A percentile compares a stretch with the other conserved stretches of the same genome.
Conservation (phyloP, 2,113 vertebrate species). For the Bufo gargarizans region DNA sequence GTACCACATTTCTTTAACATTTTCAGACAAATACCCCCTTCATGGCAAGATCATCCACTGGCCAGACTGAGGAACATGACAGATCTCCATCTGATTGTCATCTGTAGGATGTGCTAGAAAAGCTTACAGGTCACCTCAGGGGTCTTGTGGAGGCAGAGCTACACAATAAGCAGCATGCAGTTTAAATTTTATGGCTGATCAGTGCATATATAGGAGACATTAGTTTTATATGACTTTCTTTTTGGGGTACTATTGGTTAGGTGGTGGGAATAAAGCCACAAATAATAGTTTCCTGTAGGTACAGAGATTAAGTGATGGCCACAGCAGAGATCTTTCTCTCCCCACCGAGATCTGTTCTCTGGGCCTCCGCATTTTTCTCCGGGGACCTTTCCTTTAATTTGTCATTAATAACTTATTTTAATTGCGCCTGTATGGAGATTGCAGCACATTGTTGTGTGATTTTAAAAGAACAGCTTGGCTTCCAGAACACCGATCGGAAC, state of each 20-base stretch:
- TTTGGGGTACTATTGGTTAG: not conserved
- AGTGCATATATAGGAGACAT: no score
- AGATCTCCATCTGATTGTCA: no score
- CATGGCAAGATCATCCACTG: no score
- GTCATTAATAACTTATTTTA: not conserved
- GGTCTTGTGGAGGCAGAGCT: no score
- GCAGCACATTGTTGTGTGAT: not conserved
- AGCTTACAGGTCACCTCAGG: no score
- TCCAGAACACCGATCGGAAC: not conserved
- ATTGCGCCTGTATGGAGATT: not conserved
- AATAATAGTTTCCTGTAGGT: not conserved
- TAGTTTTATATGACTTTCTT: not conserved
- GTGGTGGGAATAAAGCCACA: not conserved
- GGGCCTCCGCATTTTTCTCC: slow-evolving; percentile 17
- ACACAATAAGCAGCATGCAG: no score
- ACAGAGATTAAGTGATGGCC: not conserved
- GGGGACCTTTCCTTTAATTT: not conserved
- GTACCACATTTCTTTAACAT: no score
- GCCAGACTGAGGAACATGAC: no score
- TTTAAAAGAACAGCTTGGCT: slow-evolving; percentile 6
- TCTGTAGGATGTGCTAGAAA: no score
- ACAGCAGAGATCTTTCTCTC: not conserved
- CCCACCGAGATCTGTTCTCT: slow-evolving; percentile 4
- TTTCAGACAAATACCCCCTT: no score
- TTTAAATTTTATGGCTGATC: no score